These are phyloP conservation scores for Rhinoraja longicauda DNA, from an alignment of 2,797 vertebrate species.

Conservation along the genomic window DNA sequence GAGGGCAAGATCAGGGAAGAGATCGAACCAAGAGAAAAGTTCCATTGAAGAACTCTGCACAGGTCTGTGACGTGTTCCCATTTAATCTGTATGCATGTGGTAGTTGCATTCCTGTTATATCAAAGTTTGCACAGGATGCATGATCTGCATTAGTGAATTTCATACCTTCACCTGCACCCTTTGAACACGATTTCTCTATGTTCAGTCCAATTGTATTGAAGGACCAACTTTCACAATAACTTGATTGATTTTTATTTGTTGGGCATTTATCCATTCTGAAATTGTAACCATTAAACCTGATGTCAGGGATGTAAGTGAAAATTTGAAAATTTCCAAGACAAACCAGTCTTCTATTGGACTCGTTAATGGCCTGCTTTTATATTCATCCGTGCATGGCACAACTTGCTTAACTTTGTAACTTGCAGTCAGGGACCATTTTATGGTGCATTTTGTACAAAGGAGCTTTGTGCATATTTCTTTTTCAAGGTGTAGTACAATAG, in stretches of 20 bases:
- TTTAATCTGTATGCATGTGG: conserved; percentile 5
- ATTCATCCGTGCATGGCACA: not conserved
- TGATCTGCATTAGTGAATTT: not conserved
- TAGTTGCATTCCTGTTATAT: not conserved
- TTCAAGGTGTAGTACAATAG: not conserved
- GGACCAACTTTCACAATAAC: not conserved
- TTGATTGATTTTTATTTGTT: not conserved
- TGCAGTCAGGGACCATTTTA: not conserved
- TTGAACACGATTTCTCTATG: not conserved
- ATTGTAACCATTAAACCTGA: not conserved
- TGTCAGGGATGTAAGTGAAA: not conserved
- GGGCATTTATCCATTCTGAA: not conserved
- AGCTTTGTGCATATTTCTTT: not conserved
- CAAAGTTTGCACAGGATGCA: not conserved
- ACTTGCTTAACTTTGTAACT: not conserved
- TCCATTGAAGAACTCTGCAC: conserved; percentile 82
- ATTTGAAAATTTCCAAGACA: not conserved
- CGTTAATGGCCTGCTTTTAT: not conserved
- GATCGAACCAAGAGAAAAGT: conserved; percentile 82
- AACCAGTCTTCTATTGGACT: not conserved
- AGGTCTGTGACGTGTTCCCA: conserved; percentile 61
- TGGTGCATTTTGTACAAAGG: not conserved
- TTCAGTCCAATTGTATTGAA: not conserved
- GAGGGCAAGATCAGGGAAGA: conserved; percentile 75
- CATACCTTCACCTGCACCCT: not conserved